Evolutionary conservation across 92 coral and sea anemone genomes (phyloP), one percentile per base, ranked within the genome.

Genomic region (Porites cylindrica): DNA sequence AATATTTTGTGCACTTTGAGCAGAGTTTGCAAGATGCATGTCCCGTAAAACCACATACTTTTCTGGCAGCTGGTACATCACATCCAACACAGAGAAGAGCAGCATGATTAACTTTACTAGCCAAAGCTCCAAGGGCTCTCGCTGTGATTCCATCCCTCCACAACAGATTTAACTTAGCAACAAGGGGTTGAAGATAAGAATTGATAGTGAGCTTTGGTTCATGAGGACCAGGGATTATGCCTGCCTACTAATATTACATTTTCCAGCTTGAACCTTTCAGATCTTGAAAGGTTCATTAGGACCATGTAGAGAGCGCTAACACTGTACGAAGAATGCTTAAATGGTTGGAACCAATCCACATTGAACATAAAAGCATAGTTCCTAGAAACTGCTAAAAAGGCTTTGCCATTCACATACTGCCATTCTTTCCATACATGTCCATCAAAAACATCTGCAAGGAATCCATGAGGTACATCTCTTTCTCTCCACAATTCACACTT

Each of bases 331-430:
- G 87, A 82, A 59, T 91, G 92, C 56, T 90, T 91, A 75, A 90
- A 88, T 52, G 96, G 94, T 70, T 93, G 95, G 58, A 93, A 93
- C 90, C 91, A 91, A 60, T 91, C 94, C 10, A 93, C 88, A 66
- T 88, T 83, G 8, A 83, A 53, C 91, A 92, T 90, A 21, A 90
- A 79, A 52, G 85, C 93, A 92, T 85, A 92, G 70, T 92, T 92
- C 64, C 83, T 67, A 11, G 87, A 90, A 63, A 68, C 59, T 47
- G 92, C 91, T 20, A 93, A 91, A 80, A 70, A 93, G 20, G 80
- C 89, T 51, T 76, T 76, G 4, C 78, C 89, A 78, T 93, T 84
- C 19, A 93, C 80, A 77, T 84, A 73, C 75, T 90, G 93, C 85
- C 80, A 91, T 26, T 92, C 97, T 18, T 88, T 70, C 94, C 96